Conservation (phyloP, 2,797 vertebrate species). For the Salmo trutta region DNA sequence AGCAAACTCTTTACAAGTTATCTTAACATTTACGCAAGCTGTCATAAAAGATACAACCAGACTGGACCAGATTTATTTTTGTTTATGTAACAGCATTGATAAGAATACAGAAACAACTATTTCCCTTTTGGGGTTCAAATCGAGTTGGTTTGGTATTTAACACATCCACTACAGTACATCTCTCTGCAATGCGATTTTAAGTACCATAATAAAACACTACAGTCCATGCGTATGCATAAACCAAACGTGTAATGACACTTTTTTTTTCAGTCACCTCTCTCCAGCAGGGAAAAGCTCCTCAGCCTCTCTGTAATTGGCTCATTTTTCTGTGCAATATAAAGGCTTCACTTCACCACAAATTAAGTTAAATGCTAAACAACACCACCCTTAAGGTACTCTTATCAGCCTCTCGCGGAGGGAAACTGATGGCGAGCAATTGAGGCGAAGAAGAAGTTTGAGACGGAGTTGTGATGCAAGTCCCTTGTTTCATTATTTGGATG, state of each 20-base stretch:
- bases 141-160: background rate
- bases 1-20: no score
- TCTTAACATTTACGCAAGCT: no score
- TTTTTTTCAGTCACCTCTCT: background rate
- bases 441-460: background rate
- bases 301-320: slow-evolving; percentile 51
- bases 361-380: slow-evolving; percentile 53
- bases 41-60: no score
- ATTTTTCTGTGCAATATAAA: slow-evolving; percentile 26
- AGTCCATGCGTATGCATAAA: slow-evolving; percentile 13
- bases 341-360: slow-evolving; percentile 38
- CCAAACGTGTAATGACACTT: slow-evolving; percentile 2
- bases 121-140: background rate
- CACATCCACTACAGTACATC: background rate
- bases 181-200: slow-evolving; percentile 6
- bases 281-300: slow-evolving; percentile 27
- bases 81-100: no score
- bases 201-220: slow-evolving; percentile 9
- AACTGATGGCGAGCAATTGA: background rate
- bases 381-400: slow-evolving; percentile 42
- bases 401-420: slow-evolving; percentile 16
- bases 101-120: background rate
- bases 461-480: slow-evolving; percentile 16
- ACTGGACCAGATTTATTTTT: no score
- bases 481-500: slow-evolving; percentile 29